These are phyloP conservation scores for Chesias legatella DNA, from an alignment of 2,888 invertebrate genomes.

Conservation along the genomic window DNA sequence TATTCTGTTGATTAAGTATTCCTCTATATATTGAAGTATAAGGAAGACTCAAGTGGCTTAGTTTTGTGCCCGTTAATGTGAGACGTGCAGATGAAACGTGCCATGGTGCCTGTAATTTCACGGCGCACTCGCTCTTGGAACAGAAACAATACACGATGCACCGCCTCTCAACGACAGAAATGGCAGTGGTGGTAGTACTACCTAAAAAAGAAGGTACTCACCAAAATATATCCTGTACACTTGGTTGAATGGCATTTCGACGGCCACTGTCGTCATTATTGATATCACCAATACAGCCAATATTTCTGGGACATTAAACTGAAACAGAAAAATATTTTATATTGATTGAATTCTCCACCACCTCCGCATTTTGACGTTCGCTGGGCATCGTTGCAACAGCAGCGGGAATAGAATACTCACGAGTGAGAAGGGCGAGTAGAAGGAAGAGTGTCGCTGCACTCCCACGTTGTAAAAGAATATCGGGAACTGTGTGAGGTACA, in stretches of 20 bases:
- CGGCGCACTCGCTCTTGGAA: too few species aligned
- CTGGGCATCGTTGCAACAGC: too few species aligned
- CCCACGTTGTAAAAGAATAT: slow-evolving; percentile 84
- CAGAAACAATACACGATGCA: too few species aligned
- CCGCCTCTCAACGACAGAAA: too few species aligned
- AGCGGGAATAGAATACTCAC: slow-evolving; percentile 58
- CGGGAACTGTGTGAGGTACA: slow-evolving; percentile 83
- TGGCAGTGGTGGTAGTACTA: too few species aligned
- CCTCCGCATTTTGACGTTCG: too few species aligned
- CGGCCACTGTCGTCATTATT: slow-evolving; percentile 68
- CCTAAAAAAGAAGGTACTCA: slow-evolving; percentile 34
- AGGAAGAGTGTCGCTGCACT: slow-evolving; percentile 67
- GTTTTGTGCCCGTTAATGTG: too few species aligned
- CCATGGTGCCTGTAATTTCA: too few species aligned
- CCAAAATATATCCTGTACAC: slow-evolving; percentile 76
- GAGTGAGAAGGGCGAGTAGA: slow-evolving; percentile 70
- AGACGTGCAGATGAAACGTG: too few species aligned
- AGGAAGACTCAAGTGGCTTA: too few species aligned
- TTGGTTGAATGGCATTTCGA: slow-evolving; percentile 82
- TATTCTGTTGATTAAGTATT: too few species aligned
- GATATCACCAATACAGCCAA: slow-evolving; percentile 65
- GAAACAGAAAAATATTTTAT: slow-evolving; percentile 30
- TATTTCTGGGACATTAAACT: slow-evolving; percentile 77
- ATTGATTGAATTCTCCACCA: not conserved
- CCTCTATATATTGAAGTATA: too few species aligned